Conservation (phyloP, 2,797 vertebrate species). For the Xenopus petersii region DNA sequence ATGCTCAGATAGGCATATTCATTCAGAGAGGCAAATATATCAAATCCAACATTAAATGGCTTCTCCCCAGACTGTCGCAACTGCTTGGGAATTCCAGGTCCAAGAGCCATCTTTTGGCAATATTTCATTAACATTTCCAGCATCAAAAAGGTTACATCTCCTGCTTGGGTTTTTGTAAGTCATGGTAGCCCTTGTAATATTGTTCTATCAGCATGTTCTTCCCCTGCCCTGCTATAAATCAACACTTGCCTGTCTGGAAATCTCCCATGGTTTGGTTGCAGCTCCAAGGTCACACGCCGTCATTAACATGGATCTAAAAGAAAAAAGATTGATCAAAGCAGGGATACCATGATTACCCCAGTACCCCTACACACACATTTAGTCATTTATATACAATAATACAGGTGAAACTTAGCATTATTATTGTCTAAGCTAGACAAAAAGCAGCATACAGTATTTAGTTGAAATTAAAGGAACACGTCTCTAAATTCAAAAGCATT, state of each 20-base stretch:
- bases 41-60: too few relatives aligned
- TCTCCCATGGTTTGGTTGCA: conserved; percentile 98
- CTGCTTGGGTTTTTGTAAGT: conserved; percentile 60
- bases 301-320: conserved; percentile 97
- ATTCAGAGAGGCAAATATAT: too few relatives aligned
- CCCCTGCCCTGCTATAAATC: conserved; percentile 71
- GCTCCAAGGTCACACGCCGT: conserved; percentile 98
- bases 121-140: not conserved
- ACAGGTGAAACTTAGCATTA: too few relatives aligned
- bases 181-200: conserved; percentile 64
- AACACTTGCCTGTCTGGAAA: conserved; percentile 91
- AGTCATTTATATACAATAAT: too few relatives aligned
- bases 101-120: not conserved
- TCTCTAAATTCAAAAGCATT: too few relatives aligned
- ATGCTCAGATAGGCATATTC: too few relatives aligned
- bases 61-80: too few relatives aligned
- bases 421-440: too few relatives aligned
- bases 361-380: too few relatives aligned
- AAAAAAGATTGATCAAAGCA: conserved; percentile 71
- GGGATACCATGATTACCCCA: conserved; percentile 4
- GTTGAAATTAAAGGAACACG: too few relatives aligned
- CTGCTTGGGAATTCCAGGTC: not conserved
- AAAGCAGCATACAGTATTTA: too few relatives aligned
- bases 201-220: conserved; percentile 55
- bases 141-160: conserved; percentile 38